These are phyloP conservation scores for Eurypyga helias DNA, from an alignment of 2,113 vertebrate genomes.

Conservation along the genomic window DNA sequence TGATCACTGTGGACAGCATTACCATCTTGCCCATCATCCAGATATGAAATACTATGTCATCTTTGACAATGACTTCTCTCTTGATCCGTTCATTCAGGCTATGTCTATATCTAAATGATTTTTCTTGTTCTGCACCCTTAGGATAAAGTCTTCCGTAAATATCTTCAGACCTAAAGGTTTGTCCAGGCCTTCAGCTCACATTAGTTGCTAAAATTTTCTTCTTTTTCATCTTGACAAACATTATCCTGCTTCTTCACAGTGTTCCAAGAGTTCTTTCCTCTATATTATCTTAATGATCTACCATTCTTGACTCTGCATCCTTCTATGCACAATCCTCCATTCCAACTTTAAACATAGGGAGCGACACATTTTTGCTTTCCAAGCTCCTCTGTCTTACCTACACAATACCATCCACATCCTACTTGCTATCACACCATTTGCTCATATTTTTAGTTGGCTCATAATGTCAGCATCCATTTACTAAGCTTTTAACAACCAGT, in stretches of 20 bases:
- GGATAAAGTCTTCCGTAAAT: neutral
- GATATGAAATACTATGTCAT: neutral
- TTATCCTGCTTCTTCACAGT: neutral
- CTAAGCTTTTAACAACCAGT: neutral
- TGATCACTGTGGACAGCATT: neutral
- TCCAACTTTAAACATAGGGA: neutral
- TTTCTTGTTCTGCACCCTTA: neutral
- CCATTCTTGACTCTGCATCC: neutral
- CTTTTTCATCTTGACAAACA: neutral
- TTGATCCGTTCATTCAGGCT: neutral
- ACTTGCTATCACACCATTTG: neutral
- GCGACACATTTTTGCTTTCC: neutral
- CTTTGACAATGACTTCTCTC: neutral
- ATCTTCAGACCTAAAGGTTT: neutral
- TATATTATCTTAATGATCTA: neutral
- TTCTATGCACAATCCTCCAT: neutral
- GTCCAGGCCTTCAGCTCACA: neutral
- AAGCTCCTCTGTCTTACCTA: neutral
- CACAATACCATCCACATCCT: neutral
- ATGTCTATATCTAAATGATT: neutral
- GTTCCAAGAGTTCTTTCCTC: neutral
- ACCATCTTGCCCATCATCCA: neutral
- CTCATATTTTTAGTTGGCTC: neutral
- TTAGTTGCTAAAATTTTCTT: neutral
- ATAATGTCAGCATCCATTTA: neutral